These are phyloP conservation scores for Prosopocoilus inquinatus DNA, from an alignment of 2,888 invertebrate genomes.

Conservation along the genomic window DNA sequence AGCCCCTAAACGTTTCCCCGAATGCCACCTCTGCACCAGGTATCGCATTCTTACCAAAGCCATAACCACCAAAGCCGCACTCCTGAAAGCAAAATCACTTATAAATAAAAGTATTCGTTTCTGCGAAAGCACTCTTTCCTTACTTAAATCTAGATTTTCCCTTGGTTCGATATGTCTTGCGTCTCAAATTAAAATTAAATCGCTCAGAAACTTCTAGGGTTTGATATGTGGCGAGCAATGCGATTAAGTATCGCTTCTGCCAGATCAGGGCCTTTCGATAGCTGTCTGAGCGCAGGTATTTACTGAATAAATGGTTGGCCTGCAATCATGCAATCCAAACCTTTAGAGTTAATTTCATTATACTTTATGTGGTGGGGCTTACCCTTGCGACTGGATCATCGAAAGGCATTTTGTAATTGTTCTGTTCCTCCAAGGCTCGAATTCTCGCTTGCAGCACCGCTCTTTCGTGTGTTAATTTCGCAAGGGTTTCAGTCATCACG, in stretches of 20 bases:
- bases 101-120: neutral
- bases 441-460: slow-evolving; percentile 52
- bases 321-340: slow-evolving; percentile 50
- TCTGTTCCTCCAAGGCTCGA: slow-evolving; percentile 46
- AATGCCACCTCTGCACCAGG: slow-evolving; percentile 63
- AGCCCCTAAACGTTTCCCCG: slow-evolving; percentile 57
- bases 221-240: slow-evolving; percentile 57
- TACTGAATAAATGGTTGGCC: slow-evolving; percentile 61
- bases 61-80: slow-evolving; percentile 57
- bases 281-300: slow-evolving; percentile 78
- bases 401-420: slow-evolving; percentile 35
- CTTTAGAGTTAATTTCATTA: neutral
- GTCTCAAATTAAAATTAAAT: no score
- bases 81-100: slow-evolving; percentile 41
- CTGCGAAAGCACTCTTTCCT: neutral
- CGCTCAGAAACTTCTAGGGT: slow-evolving; percentile 8
- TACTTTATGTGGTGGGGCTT: slow-evolving; percentile 10
- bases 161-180: neutral
- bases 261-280: slow-evolving; percentile 83
- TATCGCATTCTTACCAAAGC: slow-evolving; percentile 66
- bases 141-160: slow-evolving; percentile 21
- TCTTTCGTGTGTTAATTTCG: slow-evolving; percentile 51
- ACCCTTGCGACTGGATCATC: slow-evolving; percentile 44
- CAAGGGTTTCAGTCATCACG: slow-evolving; percentile 50
- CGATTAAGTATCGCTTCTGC: slow-evolving; percentile 85